These are phyloP conservation scores for Clarias laeviceps DNA, from an alignment of 2,797 vertebrate genomes.

Conservation along the genomic window DNA sequence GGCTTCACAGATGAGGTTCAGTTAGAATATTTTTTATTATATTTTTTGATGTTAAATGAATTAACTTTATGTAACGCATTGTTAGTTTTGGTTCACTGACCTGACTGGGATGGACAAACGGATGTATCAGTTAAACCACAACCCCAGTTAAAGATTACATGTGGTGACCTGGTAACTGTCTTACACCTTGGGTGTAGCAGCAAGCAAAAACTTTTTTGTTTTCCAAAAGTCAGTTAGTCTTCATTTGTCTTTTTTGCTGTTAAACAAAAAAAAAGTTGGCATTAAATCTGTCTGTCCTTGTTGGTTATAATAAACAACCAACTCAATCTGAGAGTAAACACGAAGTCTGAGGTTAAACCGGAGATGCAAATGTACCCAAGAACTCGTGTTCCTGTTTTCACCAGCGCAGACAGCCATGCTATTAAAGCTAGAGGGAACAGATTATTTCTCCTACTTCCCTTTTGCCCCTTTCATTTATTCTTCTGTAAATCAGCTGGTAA, in stretches of 20 bases:
- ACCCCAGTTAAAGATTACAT: neutral
- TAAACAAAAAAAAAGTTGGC: neutral
- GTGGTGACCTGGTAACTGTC: neutral
- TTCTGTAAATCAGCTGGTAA: constrained; percentile 51
- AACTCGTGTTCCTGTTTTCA: constrained; percentile 35
- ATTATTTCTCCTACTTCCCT: constrained; percentile 34
- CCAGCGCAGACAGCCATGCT: constrained; percentile 31
- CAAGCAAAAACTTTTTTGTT: neutral
- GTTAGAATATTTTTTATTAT: too few species aligned
- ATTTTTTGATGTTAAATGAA: too few species aligned
- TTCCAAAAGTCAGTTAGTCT: neutral
- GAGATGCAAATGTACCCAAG: constrained; percentile 13
- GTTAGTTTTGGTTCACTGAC: neutral
- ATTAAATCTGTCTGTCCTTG: neutral
- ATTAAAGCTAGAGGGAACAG: constrained; percentile 29
- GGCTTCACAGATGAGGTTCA: neutral
- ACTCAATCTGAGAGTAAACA: too few species aligned
- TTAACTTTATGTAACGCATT: too few species aligned
- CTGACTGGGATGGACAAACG: neutral
- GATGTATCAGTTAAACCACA: neutral
- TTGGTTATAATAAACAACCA: neutral
- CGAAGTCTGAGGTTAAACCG: neutral
- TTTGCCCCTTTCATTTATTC: constrained; percentile 32
- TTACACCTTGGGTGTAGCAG: neutral
- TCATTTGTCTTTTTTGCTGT: neutral